Conservation (phyloP, 1,140 invertebrate genomes). For the Grapholita molesta region DNA sequence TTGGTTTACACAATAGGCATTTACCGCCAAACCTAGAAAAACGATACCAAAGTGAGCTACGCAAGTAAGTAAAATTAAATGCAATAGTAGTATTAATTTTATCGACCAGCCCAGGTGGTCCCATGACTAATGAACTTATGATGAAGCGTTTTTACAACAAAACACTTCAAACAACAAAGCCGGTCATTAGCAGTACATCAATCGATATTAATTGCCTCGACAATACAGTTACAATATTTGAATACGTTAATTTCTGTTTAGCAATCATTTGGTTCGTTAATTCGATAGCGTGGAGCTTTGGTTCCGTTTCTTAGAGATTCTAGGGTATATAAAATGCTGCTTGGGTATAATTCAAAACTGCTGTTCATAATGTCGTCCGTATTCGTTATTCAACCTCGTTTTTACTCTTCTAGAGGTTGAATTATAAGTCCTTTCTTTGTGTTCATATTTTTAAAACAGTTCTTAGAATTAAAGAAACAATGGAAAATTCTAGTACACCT, state of each 20-base stretch:
- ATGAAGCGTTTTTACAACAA: not conserved
- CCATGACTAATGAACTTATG: not conserved
- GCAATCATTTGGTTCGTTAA: slow-evolving; percentile 4
- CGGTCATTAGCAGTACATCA: slow-evolving; percentile 6
- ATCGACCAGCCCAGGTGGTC: not conserved
- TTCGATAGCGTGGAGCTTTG: not conserved
- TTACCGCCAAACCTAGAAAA: too few species aligned
- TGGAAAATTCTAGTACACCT: too few species aligned
- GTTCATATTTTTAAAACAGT: too few species aligned
- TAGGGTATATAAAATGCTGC: not conserved
- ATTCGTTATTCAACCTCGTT: too few species aligned
- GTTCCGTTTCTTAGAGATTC: not conserved
- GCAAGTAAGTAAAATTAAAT: not conserved
- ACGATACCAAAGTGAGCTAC: too few species aligned
- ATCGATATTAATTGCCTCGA: slow-evolving; percentile 7
- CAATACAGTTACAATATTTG: slow-evolving; percentile 1
- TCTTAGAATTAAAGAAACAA: too few species aligned
- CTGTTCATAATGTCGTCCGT: too few species aligned
- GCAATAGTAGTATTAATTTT: not conserved
- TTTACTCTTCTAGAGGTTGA: too few species aligned
- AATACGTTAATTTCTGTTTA: slow-evolving; percentile 14
- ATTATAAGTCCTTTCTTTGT: too few species aligned
- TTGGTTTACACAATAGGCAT: too few species aligned
- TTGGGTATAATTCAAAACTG: not conserved
- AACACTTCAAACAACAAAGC: not conserved